These are phyloP conservation scores for Thunnus thynnus DNA, from an alignment of 2,113 vertebrate species.

Conservation along the genomic window DNA sequence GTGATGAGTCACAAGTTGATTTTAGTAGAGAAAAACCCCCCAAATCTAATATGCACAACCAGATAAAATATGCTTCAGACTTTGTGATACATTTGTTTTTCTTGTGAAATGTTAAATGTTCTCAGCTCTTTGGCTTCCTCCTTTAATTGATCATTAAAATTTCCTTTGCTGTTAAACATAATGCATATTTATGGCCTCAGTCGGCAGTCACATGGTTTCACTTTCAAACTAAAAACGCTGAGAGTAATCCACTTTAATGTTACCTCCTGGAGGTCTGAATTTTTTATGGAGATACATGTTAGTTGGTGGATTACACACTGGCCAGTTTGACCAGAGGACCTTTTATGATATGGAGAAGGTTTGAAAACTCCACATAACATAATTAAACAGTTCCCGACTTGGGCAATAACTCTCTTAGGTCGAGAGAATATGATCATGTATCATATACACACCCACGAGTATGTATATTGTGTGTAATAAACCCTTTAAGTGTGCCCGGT, in stretches of 20 bases:
- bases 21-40: not conserved
- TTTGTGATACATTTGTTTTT: conserved; percentile 27
- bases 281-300: not conserved
- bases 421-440: not conserved
- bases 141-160: conserved; percentile 41
- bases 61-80: not conserved
- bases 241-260: not conserved
- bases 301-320: not conserved
- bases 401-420: not conserved
- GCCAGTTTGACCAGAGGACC: not conserved
- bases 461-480: not conserved
- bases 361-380: too few species aligned
- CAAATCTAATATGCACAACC: conserved; percentile 23
- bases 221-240: not conserved
- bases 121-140: conserved; percentile 21
- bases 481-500: conserved; percentile 8
- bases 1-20: conserved; percentile 25
- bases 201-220: not conserved
- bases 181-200: conserved; percentile 11
- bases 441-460: not conserved
- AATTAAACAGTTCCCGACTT: not conserved
- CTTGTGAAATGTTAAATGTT: conserved; percentile 10
- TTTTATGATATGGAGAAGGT: not conserved
- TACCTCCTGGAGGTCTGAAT: not conserved
- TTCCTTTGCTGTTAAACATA: not conserved